Evolutionary conservation across 2,888 invertebrate species (phyloP).

Genomic region (Coelinius sp.): DNA sequence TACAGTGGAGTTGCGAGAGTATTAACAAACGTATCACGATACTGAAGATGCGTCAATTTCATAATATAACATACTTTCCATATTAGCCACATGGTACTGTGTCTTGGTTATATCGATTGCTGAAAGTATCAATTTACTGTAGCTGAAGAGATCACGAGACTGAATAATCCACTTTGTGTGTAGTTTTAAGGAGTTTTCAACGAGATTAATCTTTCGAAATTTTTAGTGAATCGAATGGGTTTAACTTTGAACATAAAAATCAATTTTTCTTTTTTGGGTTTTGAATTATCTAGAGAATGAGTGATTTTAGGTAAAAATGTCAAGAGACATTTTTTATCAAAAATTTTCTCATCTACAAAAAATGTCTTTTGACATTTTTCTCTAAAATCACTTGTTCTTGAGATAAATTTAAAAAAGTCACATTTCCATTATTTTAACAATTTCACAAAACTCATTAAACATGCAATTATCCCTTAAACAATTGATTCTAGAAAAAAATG

Average conservation of each 20-base stretch:
- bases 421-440: too few relatives aligned
- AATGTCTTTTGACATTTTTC: too few relatives aligned
- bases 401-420: too few relatives aligned
- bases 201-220: conserved; percentile 11
- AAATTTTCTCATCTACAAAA: too few relatives aligned
- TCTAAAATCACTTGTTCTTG: too few relatives aligned
- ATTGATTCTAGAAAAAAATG: too few relatives aligned
- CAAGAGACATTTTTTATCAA: too few relatives aligned
- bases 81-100: not conserved
- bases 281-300: too few relatives aligned
- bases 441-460: too few relatives aligned
- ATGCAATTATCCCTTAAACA: too few relatives aligned
- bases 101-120: not conserved
- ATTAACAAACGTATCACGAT: not conserved
- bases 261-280: too few relatives aligned
- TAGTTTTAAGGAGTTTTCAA: conserved; percentile 11
- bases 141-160: not conserved
- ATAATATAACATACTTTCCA: conserved; percentile 1
- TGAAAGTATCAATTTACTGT: not conserved
- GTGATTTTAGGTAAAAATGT: too few relatives aligned
- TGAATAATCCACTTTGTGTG: conserved; percentile 22
- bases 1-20: not conserved
- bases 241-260: not conserved
- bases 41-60: conserved; percentile 19
- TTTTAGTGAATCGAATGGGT: not conserved